A percentile compares a stretch with the other conserved stretches of the same genome.
These are phyloP conservation scores for Plusia festucae DNA, from an alignment of 2,888 invertebrate species.

Conservation along the genomic window DNA sequence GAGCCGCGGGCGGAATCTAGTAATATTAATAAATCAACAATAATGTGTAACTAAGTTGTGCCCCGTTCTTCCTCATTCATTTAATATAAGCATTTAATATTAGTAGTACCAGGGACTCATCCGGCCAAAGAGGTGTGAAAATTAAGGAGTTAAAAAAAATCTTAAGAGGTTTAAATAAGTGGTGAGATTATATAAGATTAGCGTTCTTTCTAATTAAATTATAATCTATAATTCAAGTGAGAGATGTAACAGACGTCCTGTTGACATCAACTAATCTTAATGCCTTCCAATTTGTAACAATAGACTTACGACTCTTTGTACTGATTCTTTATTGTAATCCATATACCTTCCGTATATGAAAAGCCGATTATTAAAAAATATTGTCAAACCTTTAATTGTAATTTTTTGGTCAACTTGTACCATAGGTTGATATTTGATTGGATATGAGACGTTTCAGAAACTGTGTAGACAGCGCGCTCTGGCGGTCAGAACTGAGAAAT, in stretches of 20 bases:
- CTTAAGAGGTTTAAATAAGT: not conserved
- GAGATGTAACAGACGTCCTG: not conserved
- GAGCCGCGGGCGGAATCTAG: not conserved
- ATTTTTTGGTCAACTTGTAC: too few species aligned
- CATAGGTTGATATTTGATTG: too few species aligned
- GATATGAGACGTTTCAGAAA: not conserved
- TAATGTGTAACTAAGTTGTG: slow-evolving; percentile 53
- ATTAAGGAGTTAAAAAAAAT: not conserved
- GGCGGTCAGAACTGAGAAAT: not conserved
- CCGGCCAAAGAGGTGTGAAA: slow-evolving; percentile 43
- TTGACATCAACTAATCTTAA: not conserved
- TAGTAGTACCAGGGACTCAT: slow-evolving; percentile 39
- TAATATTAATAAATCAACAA: slow-evolving; percentile 50
- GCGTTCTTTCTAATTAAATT: not conserved
- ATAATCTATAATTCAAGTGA: not conserved
- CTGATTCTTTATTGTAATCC: not conserved
- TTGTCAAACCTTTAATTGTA: too few species aligned
- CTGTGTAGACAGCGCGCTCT: not conserved
- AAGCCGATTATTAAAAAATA: not conserved
- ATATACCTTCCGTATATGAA: not conserved
- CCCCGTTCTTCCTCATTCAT: slow-evolving; percentile 54
- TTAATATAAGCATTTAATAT: slow-evolving; percentile 26
- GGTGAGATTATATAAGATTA: slow-evolving; percentile 6
- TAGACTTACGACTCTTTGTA: not conserved
- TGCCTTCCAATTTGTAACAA: slow-evolving; percentile 4